Evolutionary conservation across 2,888 invertebrate genomes (phyloP), one percentile per base, ranked within the genome.

Genomic region (Brenthis hecate): DNA sequence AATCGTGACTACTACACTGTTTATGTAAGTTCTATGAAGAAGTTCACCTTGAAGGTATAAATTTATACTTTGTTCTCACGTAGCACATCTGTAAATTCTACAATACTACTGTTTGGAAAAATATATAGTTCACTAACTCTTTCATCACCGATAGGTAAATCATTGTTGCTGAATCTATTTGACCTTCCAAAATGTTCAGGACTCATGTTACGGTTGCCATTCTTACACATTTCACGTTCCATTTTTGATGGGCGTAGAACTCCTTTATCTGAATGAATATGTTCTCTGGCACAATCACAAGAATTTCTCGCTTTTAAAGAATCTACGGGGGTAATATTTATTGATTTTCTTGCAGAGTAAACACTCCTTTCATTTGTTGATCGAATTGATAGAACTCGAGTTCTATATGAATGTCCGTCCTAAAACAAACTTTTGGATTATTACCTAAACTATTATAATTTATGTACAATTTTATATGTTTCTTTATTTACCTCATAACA

Each of bases 401-500:
- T 92, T 71, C 92, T 83, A 71, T 87, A 92, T 0, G 92, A 92
- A 62, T 88, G 89, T 6, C 92, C 91, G 66, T 92, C 92, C 92
- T 92, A 82, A 28, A 85, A 86, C 60, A 68, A 16, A 14, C n/a
- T 51, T 56, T n/a, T 23, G 6, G n/a, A 43, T 54, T 13, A 55
- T 28, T 1, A 60, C 36, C 2, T 19, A n/a, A 4, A n/a, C 1
- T 3, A 16, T 55, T 6, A n/a, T 48, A 5, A 28, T 6, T 3
- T 54, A 47, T 50, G 43, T 48, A n/a, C 16, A 16, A 61, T n/a
- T 47, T 57, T 6, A 13, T 13, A 32, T 1, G 19, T 47, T 23
- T 55, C 43, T 61, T 61, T 71, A 72, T 78, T 78, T 83, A 92
- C 92, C 86, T 93, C 93, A 72, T 89, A 93, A 76, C 93, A 93